phyloP scores from a whole-genome alignment of 2,113 vertebrate species.

The Carassius carassius region DNA sequence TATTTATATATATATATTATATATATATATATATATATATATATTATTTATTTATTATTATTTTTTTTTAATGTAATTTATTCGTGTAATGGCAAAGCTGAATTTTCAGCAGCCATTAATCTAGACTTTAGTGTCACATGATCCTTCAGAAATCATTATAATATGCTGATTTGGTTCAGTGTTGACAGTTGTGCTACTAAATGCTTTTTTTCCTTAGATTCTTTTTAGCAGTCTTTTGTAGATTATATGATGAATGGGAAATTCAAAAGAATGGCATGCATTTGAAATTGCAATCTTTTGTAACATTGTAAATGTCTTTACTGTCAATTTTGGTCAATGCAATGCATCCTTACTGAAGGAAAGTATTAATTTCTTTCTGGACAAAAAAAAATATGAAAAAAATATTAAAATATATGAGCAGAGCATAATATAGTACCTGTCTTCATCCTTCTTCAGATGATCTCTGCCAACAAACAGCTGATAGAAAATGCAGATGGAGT shows the following conservation, averaged over 20 bases:
- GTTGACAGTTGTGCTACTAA: not conserved
- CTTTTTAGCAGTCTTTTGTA: too few species aligned
- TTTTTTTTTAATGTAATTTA: too few species aligned
- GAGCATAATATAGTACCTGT: slow-evolving; percentile 9
- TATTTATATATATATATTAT: not conserved
- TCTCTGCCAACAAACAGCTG: slow-evolving; percentile 88
- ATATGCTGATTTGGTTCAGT: too few species aligned
- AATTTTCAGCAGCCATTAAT: too few species aligned
- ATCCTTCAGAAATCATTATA: too few species aligned
- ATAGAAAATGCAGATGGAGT: slow-evolving; percentile 87
- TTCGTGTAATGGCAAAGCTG: too few species aligned
- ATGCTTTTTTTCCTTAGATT: not conserved
- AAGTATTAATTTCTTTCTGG: not conserved
- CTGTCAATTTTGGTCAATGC: not conserved
- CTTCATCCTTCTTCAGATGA: slow-evolving; percentile 80
- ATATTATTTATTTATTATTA: too few species aligned
- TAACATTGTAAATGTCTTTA: not conserved
- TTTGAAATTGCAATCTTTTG: not conserved
- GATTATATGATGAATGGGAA: not conserved
- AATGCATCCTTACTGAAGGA: not conserved
- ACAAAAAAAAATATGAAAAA: not conserved
- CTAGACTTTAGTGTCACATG: too few species aligned
- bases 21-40: too few species aligned
- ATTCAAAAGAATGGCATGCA: not conserved
- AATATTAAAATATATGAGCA: not conserved